Evolutionary conservation across 2,888 invertebrate species (phyloP), one percentile per base, ranked within the genome.

Genomic region (Scrobipalpa costella): DNA sequence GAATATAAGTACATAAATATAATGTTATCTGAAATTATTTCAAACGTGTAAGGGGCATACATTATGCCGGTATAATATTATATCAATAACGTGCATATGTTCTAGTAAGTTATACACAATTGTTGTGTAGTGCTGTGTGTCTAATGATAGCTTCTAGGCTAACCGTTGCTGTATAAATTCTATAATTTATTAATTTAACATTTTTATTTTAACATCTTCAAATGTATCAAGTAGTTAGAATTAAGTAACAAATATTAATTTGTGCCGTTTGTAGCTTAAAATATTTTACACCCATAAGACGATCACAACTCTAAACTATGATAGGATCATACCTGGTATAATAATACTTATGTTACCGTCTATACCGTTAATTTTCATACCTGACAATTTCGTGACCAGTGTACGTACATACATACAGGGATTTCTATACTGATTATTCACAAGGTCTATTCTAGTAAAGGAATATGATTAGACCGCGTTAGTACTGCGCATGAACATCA

Each of bases 381-480:
- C 15, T 44, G 15, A 44, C 44, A 44, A 44, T 44, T 44, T 15
- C 6, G n/a, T 44, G 15, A 44, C 44, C 44, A 44, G 5, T 15
- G 15, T 44, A 15, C 15, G 6, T 7, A 36, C 36, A 44, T 5
- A 44, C 44, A 44, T 5, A 15, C 44, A 44, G n/a, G 44, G 44
- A 49, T 49, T 11, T 17, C 49, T 19, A 52, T 8, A 3, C 49
- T 13, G 9, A 52, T 55, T 55, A 55, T 55, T 34, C 34, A 55
- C 55, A 52, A 52, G 19, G 8, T 34, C 57, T 57, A 36, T 34
- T 64, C 65, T 66, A 63, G 65, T 66, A 66, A 66, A 64, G 66
- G 66, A 66, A 66, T 66, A 66, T 66, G 66, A 66, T 50, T 52
- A 58, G 61, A 52, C 21, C 17, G 66, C 64, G 52, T 66, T 61